Base-by-base conservation (phyloP, 1,140 invertebrate species). In the Caenorhabditis briggsae region DNA sequence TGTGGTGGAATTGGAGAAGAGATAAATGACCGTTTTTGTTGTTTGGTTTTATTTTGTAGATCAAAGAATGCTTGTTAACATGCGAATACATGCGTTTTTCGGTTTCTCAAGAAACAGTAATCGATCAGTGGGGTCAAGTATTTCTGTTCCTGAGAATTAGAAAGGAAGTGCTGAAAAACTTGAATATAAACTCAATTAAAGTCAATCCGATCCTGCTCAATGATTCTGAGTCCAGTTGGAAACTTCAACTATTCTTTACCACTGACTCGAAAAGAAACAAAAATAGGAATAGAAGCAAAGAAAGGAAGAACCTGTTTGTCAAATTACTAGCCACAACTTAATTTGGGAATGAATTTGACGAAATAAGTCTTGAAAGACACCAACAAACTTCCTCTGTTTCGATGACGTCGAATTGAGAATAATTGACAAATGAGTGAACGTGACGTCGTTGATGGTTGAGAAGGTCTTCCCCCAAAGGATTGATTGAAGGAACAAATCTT, bases 321-420 rank as follows among this genome's bases (percentile, higher is more conserved):
- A 70, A 70, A 70, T 70, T 50, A 78, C 70, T 78, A 78, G 70
- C 70, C 70, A 50, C 70, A 78, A 78, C 46, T 78, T 50, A 78
- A 78, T 78, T 78, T 78, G 7, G n/a, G 46, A 78, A 50, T 78
- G 70, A 78, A 78, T 78, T 78, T 78, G 70, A 78, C 70, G 70
- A 78, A 78, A 78, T 78, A n/a, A 78, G 43, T 78, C n/a, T 78
- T 50, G 46, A 14, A 78, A 78, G 46, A 78, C 70, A 78, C 46
- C 70, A 53, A 50, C 5, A 43, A 70, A 53, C 18, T 9, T 78
- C 8, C 6, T 14, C 23, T 43, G 12, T 50, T 41, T 53, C 11
- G 43, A 50, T 50, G 70, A 78, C 70, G 46, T 78, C 43, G 16
- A 50, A 70, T 5, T n/a, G 14, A 43, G 33, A 33, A 43, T 43